These are phyloP conservation scores for Trypoxylon attenuatum DNA, from an alignment of 2,888 invertebrate genomes.

Conservation along the genomic window DNA sequence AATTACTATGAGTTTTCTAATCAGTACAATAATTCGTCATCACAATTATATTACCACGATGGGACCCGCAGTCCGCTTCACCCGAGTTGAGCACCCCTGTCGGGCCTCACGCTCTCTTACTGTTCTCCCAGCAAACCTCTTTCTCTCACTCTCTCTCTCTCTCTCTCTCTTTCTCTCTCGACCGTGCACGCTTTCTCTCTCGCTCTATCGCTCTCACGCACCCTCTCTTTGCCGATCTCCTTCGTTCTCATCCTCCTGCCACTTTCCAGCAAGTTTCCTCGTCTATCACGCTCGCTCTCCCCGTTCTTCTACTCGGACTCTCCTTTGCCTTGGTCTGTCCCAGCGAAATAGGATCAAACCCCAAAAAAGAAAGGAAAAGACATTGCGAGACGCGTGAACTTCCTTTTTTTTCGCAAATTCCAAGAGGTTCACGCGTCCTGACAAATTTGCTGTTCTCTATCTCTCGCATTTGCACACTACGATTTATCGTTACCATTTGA, in stretches of 20 bases:
- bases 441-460: too few relatives aligned
- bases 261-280: conserved; percentile 4
- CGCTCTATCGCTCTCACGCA: conserved; percentile 10
- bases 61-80: conserved; percentile 33
- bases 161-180: conserved; percentile 6
- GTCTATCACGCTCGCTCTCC: not conserved
- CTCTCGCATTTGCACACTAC: not conserved
- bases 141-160: not conserved
- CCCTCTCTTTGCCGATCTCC: conserved; percentile 1
- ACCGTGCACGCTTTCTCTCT: not conserved
- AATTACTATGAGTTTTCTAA: conserved; percentile 40
- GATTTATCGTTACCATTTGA: too few relatives aligned
- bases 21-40: conserved; percentile 50
- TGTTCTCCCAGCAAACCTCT: conserved; percentile 9
- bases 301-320: conserved; percentile 10
- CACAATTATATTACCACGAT: conserved; percentile 46
- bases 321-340: conserved; percentile 40
- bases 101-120: conserved; percentile 40
- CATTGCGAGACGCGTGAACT: too few relatives aligned
- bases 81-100: conserved; percentile 49
- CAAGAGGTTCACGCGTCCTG: too few relatives aligned
- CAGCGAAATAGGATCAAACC: conserved; percentile 14
- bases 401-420: too few relatives aligned
- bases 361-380: conserved; percentile 41
- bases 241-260: not conserved